A percentile compares a stretch with the other conserved stretches of the same genome.
Conservation (phyloP, 2,888 invertebrate genomes). For the Phyllotreta cruciferae region DNA sequence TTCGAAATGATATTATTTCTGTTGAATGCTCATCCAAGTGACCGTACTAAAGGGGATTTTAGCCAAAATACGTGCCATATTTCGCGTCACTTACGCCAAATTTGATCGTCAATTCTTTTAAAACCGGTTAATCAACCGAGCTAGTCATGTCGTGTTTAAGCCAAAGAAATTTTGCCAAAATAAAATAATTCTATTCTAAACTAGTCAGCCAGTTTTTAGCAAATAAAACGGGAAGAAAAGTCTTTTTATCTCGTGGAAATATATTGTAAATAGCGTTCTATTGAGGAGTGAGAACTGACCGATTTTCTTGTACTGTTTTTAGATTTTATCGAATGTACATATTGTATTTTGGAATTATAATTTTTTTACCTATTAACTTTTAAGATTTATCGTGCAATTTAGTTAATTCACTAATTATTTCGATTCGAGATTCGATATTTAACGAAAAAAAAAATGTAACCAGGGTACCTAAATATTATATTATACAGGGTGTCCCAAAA, state of each 20-base stretch:
- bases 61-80: constrained; percentile 11
- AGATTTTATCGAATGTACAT: constrained; percentile 21
- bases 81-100: not conserved
- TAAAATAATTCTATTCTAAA: constrained; percentile 32
- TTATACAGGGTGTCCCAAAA: not conserved
- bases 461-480: constrained; percentile 31
- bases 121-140: too few species aligned
- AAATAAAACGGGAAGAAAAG: constrained; percentile 17
- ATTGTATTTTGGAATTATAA: constrained; percentile 8
- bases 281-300: constrained; percentile 23
- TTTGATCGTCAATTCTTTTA: too few species aligned
- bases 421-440: constrained; percentile 5
- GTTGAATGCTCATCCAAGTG: constrained; percentile 17
- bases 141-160: constrained; percentile 46
- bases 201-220: constrained; percentile 38
- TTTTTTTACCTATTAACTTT: constrained; percentile 11
- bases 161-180: constrained; percentile 47
- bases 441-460: constrained; percentile 21
- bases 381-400: not conserved
- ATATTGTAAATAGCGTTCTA: constrained; percentile 1
- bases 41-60: not conserved
- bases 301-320: constrained; percentile 10
- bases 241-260: constrained; percentile 34
- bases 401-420: too few species aligned
- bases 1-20: constrained; percentile 26